phyloP scores from a whole-genome alignment of 2,888 invertebrate species.

The Caenorhabditis zanzibari region DNA sequence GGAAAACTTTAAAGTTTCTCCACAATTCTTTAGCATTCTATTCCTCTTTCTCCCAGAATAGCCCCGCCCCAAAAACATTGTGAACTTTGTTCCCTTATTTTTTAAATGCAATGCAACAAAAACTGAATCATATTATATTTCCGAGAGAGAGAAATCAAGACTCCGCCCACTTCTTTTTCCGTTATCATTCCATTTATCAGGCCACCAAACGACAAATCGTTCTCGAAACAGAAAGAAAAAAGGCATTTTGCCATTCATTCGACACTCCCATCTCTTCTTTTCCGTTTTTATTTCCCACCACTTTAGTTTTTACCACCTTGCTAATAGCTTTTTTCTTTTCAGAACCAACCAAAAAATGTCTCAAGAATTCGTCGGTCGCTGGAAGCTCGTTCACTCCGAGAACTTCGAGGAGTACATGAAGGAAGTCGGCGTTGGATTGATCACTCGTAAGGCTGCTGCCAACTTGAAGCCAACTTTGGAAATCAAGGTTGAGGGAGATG shows the following conservation, averaged over 20 bases:
- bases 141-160: neutral
- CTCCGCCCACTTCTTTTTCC: slow-evolving; percentile 23
- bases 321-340: slow-evolving; percentile 12
- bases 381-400: slow-evolving; percentile 72
- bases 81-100: neutral
- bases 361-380: slow-evolving; percentile 70
- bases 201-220: slow-evolving; percentile 39
- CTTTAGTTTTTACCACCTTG: neutral
- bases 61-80: neutral
- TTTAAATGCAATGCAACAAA: slow-evolving; percentile 17
- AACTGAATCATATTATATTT: slow-evolving; percentile 16
- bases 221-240: neutral
- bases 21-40: no score
- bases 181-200: slow-evolving; percentile 53
- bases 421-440: slow-evolving; percentile 75
- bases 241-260: slow-evolving; percentile 36
- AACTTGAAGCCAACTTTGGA: slow-evolving; percentile 75
- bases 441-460: slow-evolving; percentile 77
- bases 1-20: neutral
- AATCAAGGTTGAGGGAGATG: slow-evolving; percentile 74
- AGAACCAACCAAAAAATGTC: slow-evolving; percentile 37
- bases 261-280: neutral
- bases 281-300: neutral
- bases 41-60: no score
- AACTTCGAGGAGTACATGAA: slow-evolving; percentile 80